Conservation (phyloP, 1,140 invertebrate genomes). For the Homarus americanus region DNA sequence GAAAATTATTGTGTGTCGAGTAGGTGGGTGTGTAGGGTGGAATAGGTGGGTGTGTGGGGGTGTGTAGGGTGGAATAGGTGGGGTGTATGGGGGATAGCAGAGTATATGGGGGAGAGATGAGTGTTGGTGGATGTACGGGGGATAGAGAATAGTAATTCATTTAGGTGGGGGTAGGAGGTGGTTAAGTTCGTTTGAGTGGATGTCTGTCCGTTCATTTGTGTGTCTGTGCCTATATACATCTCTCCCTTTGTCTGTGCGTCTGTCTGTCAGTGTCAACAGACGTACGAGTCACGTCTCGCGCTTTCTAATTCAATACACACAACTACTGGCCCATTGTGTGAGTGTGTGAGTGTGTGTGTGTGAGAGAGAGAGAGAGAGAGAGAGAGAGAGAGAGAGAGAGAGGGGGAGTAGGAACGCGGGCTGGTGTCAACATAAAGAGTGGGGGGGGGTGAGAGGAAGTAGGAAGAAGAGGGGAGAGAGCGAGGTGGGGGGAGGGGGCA, state of each 20-base stretch:
- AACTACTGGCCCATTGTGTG: not conserved
- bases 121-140: not conserved
- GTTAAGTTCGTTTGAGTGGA: not conserved
- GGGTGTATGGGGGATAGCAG: not conserved
- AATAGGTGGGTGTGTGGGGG: not conserved
- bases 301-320: too few species aligned
- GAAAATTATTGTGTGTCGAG: not conserved
- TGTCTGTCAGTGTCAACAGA: not conserved
- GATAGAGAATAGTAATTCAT: not conserved
- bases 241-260: not conserved
- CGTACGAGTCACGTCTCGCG: too few species aligned
- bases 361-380: conserved; percentile 1
- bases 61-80: not conserved
- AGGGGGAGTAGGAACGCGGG: conserved; percentile 1
- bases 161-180: not conserved
- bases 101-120: not conserved
- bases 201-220: not conserved
- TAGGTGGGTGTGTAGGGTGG: not conserved
- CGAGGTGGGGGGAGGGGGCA: too few species aligned
- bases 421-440: too few species aligned
- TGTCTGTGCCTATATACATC: not conserved
- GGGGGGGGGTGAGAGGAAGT: too few species aligned
- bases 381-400: conserved; percentile 14
- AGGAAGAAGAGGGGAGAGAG: not conserved
- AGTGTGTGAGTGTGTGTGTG: not conserved